phyloP scores from a whole-genome alignment of 2,113 vertebrate species.

The Phyllostomus discolor region DNA sequence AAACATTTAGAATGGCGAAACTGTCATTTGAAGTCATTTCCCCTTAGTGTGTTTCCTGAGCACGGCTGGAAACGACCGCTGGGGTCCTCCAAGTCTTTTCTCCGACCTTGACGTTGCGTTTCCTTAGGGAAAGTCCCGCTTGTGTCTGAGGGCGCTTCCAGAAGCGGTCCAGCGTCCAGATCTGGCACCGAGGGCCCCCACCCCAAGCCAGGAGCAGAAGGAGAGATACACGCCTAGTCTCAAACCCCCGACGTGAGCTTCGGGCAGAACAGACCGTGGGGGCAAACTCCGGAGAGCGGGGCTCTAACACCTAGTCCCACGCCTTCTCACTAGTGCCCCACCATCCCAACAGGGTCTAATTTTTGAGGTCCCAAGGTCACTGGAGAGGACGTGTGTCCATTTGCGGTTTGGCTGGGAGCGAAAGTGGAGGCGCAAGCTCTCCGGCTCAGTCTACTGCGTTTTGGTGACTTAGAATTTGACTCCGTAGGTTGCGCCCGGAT shows the following conservation, averaged over 20 bases:
- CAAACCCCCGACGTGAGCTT: background rate
- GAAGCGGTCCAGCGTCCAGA: background rate
- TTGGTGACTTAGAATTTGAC: background rate
- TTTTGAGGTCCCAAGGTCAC: background rate
- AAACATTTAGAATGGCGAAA: background rate
- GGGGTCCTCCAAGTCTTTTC: background rate
- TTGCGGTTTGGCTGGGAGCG: background rate
- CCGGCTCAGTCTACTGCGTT: background rate
- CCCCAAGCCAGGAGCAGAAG: background rate
- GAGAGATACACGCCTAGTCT: background rate
- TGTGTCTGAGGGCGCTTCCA: background rate
- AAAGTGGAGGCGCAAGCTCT: background rate
- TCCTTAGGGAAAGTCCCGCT: background rate
- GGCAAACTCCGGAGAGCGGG: background rate
- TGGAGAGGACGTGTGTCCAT: background rate
- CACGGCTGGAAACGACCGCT: background rate
- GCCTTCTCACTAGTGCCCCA: background rate
- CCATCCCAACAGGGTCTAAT: background rate
- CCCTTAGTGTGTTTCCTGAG: background rate
- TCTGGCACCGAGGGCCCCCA: background rate
- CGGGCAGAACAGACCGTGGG: background rate
- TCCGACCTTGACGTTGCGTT: background rate
- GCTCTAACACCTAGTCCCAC: background rate
- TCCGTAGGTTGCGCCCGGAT: background rate
- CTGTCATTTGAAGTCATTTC: conserved; percentile 3